Evolutionary conservation across 2,888 invertebrate species (phyloP), one percentile per base, ranked within the genome.

Genomic region (Elegia similella): DNA sequence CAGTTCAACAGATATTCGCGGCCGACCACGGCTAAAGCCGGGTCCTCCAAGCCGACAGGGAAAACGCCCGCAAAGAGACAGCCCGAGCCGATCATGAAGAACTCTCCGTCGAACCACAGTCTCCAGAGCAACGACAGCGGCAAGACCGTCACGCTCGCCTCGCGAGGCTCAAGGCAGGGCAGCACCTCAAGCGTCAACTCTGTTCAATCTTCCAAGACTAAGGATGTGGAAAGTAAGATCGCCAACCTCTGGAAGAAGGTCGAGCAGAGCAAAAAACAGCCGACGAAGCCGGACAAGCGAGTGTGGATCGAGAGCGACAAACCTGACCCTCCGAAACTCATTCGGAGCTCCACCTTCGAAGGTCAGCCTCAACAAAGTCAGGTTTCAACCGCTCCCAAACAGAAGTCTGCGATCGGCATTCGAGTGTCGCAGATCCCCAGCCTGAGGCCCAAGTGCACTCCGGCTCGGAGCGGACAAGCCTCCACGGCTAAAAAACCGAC

Each of bases 231-330:
- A 10, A 96, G 96, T 78, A 96, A 95, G 79, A 96, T 97, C 56
- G 95, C 96, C 0, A 95, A 93, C 70, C 81, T 97, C 13, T 96
- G 96, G 96, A 96, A 95, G 72, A 95, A 93, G 75, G 95, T 95
- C 0, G 95, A 95, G 69, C 94, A 95, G 59, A 93, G 87, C 42
- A 95, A 94, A 65, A 94, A 92, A 58, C 92, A 92, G 63, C 92
- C 85, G 48, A 82, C 88, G 2, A 93, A 93, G 69, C 92, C 92
- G 7, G 94, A 94, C 59, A 92, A 90, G 48, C 86, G 93, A 62
- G 93, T 94, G 7, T 94, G 94, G 93, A 93, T 94, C 42, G 91
- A 92, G 58, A 73, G 84, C 59, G 78, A 84, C 55, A 83, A 86
- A 64, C 69, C 79, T 1, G 84, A 86, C 56, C 70, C 85, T 6